Conservation (phyloP, 2,888 invertebrate species). For the Chymomyza caudatula region DNA sequence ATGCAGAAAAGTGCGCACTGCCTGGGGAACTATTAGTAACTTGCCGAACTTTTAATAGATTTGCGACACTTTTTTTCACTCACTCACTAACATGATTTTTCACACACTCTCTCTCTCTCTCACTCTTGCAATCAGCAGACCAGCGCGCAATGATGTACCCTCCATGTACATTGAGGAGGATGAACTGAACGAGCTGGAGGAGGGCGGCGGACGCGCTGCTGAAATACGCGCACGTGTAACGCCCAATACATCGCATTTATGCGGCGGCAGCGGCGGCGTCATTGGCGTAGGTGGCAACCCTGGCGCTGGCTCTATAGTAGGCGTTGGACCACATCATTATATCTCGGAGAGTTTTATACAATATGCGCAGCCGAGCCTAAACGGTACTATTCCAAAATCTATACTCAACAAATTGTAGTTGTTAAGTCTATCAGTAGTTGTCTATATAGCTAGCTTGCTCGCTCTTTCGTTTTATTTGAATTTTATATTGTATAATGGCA, state of each 20-base stretch:
- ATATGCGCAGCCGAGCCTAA: slow-evolving; percentile 78
- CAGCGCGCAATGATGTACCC: slow-evolving; percentile 78
- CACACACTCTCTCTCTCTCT: not conserved
- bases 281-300: slow-evolving; percentile 17
- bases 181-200: slow-evolving; percentile 77
- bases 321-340: slow-evolving; percentile 75
- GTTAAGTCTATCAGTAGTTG: not conserved
- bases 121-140: slow-evolving; percentile 56
- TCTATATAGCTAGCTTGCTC: not conserved
- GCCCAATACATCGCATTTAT: slow-evolving; percentile 62
- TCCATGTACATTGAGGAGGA: slow-evolving; percentile 79
- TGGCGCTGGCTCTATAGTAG: slow-evolving; percentile 46
- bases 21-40: slow-evolving; percentile 58
- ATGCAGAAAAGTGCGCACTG: slow-evolving; percentile 23
- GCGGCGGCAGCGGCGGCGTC: slow-evolving; percentile 30
- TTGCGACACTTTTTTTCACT: slow-evolving; percentile 37
- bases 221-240: slow-evolving; percentile 70
- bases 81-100: not conserved
- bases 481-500: not conserved
- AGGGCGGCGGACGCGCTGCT: slow-evolving; percentile 71
- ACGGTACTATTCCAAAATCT: slow-evolving; percentile 78
- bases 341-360: slow-evolving; percentile 79
- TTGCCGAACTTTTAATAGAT: slow-evolving; percentile 58
- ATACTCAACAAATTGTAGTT: slow-evolving; percentile 76
- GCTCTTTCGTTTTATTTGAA: not conserved